phyloP scores from a whole-genome alignment of 2,113 vertebrate species.

The Antechinus flavipes region DNA sequence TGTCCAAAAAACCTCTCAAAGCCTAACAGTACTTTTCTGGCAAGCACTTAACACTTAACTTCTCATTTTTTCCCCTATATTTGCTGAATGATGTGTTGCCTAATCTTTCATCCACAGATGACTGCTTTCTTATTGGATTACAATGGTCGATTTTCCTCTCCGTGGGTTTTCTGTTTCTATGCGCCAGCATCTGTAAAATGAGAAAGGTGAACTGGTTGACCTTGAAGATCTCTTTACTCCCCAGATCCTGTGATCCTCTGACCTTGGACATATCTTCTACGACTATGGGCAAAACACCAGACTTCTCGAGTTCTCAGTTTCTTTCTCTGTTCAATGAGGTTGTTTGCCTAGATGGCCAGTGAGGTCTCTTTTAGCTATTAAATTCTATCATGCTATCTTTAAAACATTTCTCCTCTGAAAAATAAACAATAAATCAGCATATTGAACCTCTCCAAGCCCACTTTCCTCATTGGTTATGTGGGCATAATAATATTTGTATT shows the following conservation, averaged over 20 bases:
- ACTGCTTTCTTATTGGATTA: neutral
- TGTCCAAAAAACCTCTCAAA: constrained; percentile 19
- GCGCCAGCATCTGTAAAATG: neutral
- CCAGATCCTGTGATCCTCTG: neutral
- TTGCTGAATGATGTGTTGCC: constrained; percentile 7
- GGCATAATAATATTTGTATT: neutral
- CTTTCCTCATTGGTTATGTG: neutral
- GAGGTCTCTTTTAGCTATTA: neutral
- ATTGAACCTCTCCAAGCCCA: neutral
- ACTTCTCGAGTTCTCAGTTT: neutral
- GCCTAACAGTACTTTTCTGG: neutral
- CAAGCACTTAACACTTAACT: neutral
- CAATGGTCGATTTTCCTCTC: constrained; percentile 28
- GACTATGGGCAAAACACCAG: neutral
- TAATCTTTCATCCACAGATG: neutral
- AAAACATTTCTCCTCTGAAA: neutral
- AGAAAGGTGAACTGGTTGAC: neutral
- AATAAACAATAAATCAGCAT: neutral
- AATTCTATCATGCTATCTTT: neutral
- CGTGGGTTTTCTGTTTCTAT: constrained; percentile 20
- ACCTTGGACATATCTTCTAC: neutral
- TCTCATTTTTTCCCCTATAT: constrained; percentile 9
- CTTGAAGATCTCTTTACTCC: neutral
- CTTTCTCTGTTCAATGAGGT: neutral
- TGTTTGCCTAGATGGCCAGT: neutral